A percentile compares a stretch with the other conserved stretches of the same genome.
Conservation (phyloP, 2,113 vertebrate species). For the Xyrauchen texanus region DNA sequence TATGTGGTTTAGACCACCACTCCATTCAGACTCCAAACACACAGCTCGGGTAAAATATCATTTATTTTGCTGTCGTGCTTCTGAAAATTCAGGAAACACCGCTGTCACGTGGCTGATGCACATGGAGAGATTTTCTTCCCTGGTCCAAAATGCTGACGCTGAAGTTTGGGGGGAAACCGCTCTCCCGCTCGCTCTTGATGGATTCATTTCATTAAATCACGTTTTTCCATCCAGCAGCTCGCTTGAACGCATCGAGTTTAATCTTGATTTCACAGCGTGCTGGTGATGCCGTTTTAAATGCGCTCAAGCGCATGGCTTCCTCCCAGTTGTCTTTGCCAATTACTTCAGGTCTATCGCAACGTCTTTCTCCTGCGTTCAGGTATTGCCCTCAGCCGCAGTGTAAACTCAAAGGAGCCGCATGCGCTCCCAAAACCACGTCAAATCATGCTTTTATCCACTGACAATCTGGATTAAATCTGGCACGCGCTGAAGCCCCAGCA, state of each 20-base stretch:
- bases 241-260: neutral
- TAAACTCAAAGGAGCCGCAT: neutral
- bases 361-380: neutral
- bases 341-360: neutral
- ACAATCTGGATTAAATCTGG: neutral
- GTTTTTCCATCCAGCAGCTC: neutral
- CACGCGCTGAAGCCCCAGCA: neutral
- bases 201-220: constrained; percentile 4
- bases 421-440: neutral
- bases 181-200: neutral
- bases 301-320: neutral
- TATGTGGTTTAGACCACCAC: no score
- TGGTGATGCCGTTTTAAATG: neutral
- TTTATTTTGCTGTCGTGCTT: no score
- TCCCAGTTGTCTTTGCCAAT: neutral
- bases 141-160: neutral
- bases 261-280: neutral
- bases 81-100: no score
- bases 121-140: neutral
- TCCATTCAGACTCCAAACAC: no score
- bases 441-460: neutral
- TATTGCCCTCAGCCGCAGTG: neutral
- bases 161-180: neutral
- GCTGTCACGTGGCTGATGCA: neutral
- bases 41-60: no score